Evolutionary conservation across 2,113 vertebrate genomes (phyloP), one percentile per base, ranked within the genome.

Genomic region (Fregata magnificens): DNA sequence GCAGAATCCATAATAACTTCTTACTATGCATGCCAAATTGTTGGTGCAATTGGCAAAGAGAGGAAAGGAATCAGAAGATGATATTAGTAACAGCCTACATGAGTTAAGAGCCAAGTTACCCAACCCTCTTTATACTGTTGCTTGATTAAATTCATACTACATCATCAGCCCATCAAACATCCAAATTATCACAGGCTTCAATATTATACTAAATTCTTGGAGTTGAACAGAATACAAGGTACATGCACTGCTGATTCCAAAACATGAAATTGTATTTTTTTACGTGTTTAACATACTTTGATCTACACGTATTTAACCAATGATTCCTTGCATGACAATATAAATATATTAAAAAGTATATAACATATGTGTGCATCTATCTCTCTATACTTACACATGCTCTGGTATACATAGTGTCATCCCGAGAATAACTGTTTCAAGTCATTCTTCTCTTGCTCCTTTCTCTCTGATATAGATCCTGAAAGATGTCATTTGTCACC

Each of bases 1-100:
- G 82, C 72, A 91, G 77, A 94, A 85, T 96, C 69, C n/a, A 77
- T 95, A 96, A 85, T 89, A 95, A 93, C 82, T 95, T 86, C 52
- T 83, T 56, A 79, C 45, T 96, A 21, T 74, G 61, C 34, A 58
- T 58, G 76, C 65, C 94, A 97, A 95, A 95, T 84, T 90, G 50
- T 88, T 92, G 86, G 73, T 83, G 58, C 82, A 50, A 76, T 40
- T 93, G 79, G 59, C 63, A 59, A 70, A 83, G 42, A 44, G 25
- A 89, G 85, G 34, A 83, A 52, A 71, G 52, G 52, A 95, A 65
- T 86, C n/a, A 44, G 14, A 78, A 90, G 61, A 40, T 34, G 15
- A 21, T 76, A 71, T 88, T 58, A 69, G 17, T 66, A 65, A 47
- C 77, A 77, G 42, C 65, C 63, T 84, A 74, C 73, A 94, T 76